phyloP scores from a whole-genome alignment of 2,888 invertebrate genomes.

The Tuberolachnus salignus region DNA sequence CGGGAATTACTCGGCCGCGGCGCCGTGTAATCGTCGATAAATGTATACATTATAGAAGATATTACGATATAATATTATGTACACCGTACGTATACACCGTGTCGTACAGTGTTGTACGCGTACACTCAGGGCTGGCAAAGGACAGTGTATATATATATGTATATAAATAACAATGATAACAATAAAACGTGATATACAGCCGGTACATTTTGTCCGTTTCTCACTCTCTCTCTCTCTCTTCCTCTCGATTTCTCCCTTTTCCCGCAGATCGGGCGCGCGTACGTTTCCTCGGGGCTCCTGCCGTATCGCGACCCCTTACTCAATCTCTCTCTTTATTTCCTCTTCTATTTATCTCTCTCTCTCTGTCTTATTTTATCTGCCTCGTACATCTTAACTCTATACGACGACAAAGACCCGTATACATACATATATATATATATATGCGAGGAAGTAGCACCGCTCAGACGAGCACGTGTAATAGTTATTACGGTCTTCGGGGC shows the following conservation, averaged over 20 bases:
- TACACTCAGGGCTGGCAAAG: background rate
- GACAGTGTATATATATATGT: constrained; percentile 28
- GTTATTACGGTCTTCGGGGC: no score
- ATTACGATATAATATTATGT: no score
- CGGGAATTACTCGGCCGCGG: no score
- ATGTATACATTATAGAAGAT: no score
- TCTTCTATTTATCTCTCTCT: no score
- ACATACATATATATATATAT: background rate
- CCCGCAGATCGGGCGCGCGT: background rate
- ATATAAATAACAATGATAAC: constrained; percentile 53
- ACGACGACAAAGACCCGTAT: background rate
- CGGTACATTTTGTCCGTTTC: background rate
- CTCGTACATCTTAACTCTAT: background rate
- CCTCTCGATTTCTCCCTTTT: background rate
- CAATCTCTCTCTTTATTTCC: background rate
- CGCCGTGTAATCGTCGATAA: no score
- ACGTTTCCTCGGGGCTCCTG: background rate
- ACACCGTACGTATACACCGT: no score
- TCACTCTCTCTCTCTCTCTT: background rate
- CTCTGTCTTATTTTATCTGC: no score
- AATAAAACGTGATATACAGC: constrained; percentile 53
- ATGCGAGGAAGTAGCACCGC: background rate
- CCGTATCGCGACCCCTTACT: background rate
- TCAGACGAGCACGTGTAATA: no score
- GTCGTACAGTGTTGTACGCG: no score